Base-by-base conservation (phyloP, 1,140 invertebrate genomes). In the Samia ricini region DNA sequence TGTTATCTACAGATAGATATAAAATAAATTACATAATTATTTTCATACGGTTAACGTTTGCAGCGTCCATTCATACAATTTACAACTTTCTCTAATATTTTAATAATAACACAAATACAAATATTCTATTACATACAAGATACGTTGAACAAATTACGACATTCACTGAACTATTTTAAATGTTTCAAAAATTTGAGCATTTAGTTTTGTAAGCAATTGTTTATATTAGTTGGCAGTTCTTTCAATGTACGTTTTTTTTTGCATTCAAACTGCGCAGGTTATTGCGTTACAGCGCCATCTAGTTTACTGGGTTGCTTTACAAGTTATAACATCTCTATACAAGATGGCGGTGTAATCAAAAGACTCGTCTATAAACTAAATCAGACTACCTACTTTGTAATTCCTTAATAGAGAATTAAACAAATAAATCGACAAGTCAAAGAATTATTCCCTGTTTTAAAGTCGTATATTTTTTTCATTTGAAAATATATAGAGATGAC, bases 1-100 rank as follows among this genome's bases (percentile, higher is more conserved):
- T 79, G 71, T 77, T 83, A 89, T 88, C 87, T 89, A 89, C 87
- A 89, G 76, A 86, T 88, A 87, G 81, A 85, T 88, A 88, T 88
- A 90, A 89, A 89, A 88, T 89, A 89, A 88, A 88, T 89, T 89
- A 89, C 85, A 87, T 80, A 77, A 80, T 81, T 73, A 72, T 79
- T 79, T 81, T 66, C 56, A 56, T 68, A 67, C 69, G 55, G 71
- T 67, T 69, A 61, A 62, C 71, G 77, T 77, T 76, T 72, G 83
- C 75, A 74, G 76, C 77, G 77, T 77, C 76, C 76, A 71, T 77
- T 68, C 72, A 72, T 81, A 85, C 77, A 77, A 24, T 42, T 49
- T 23, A 24, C 21, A 59, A 48, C 36, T 21, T 59, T 26, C 12
- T 59, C 42, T 59, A 59, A 59, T 24, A 50, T 20, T 50, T 20